Evolutionary conservation across 2,888 invertebrate species (phyloP).

Genomic region (Chrysolina oricalcia): DNA sequence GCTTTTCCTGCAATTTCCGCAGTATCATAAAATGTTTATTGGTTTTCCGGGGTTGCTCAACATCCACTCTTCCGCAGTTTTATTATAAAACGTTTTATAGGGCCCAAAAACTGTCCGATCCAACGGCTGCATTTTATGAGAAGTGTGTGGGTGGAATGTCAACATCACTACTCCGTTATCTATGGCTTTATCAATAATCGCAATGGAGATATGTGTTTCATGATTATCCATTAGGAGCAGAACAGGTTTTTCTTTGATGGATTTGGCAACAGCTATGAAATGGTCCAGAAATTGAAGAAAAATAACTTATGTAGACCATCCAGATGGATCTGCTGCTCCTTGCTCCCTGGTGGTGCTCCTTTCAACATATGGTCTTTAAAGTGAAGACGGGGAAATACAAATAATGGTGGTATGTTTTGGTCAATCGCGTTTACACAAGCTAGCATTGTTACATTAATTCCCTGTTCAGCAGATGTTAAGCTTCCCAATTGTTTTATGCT

Average conservation of each 20-base stretch:
- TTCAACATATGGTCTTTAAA: not conserved
- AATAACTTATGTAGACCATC: not conserved
- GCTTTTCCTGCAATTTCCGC: not conserved
- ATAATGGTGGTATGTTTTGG: not conserved
- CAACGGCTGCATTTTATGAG: not conserved
- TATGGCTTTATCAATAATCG: not conserved
- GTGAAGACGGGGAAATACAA: not conserved
- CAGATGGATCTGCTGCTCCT: not conserved
- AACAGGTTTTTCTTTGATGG: not conserved
- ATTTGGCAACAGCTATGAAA: not conserved
- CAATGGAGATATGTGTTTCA: not conserved
- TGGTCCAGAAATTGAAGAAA: not conserved
- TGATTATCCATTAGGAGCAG: not conserved
- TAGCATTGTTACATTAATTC: not conserved
- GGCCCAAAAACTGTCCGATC: not conserved
- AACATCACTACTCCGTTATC: not conserved
- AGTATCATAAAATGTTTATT: not conserved
- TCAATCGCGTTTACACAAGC: not conserved
- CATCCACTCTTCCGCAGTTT: not conserved
- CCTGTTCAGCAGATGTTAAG: not conserved
- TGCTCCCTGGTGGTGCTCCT: conserved; percentile 1
- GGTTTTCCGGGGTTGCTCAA: not conserved
- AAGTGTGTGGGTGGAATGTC: not conserved
- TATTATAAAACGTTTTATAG: not conserved
- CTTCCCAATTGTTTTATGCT: not conserved